These are phyloP conservation scores for Chaenocephalus aceratus DNA, from an alignment of 2,113 vertebrate species.

Conservation along the genomic window DNA sequence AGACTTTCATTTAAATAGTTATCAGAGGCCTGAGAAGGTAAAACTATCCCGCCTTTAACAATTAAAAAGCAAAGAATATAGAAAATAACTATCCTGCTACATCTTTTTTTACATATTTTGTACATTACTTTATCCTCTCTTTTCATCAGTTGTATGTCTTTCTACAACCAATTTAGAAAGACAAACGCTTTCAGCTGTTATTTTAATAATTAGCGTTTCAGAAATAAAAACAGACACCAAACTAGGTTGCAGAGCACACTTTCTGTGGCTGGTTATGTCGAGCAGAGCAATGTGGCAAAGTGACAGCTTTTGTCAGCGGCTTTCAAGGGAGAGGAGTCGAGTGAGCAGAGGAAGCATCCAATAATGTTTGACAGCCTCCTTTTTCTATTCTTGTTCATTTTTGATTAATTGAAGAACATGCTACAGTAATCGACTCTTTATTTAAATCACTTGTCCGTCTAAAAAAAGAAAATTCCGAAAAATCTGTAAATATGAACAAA, in stretches of 20 bases:
- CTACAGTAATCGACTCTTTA: neutral
- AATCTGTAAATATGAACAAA: neutral
- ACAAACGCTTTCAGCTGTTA: conserved; percentile 48
- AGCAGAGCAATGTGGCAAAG: conserved; percentile 43
- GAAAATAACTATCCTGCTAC: neutral
- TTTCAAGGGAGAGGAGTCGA: conserved; percentile 45
- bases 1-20: neutral
- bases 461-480: neutral
- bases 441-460: neutral
- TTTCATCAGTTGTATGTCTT: conserved; percentile 13
- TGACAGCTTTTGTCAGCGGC: conserved; percentile 65
- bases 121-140: too few species aligned
- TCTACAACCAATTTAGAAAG: conserved; percentile 32
- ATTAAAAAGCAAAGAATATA: neutral
- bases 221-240: conserved; percentile 48
- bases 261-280: conserved; percentile 53
- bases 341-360: conserved; percentile 41
- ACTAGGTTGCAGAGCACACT: conserved; percentile 39
- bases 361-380: conserved; percentile 39
- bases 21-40: neutral
- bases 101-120: too few species aligned
- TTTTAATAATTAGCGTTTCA: conserved; percentile 41
- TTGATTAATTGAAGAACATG: conserved; percentile 10
- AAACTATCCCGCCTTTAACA: neutral
- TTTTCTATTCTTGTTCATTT: conserved; percentile 5